A percentile compares a stretch with the other conserved stretches of the same genome.
Evolutionary conservation across 1,140 invertebrate species (phyloP).

Genomic region (Heliconius melpomene): DNA sequence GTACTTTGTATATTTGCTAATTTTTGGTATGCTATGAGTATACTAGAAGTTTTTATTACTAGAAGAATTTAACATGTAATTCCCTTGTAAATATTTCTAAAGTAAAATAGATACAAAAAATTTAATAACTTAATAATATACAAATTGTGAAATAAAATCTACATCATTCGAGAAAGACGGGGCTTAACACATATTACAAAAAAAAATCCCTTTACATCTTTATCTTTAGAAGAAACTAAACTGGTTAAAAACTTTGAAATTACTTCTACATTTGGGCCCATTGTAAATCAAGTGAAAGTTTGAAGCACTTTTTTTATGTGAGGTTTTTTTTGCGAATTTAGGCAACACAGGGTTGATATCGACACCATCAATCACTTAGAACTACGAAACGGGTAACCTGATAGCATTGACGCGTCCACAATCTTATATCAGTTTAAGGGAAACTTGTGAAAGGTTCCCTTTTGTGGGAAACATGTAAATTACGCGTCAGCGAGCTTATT

Average conservation of each 20-base stretch:
- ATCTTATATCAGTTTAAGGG: slow-evolving; percentile 33
- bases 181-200: background rate
- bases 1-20: too few species aligned
- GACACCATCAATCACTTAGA: slow-evolving; percentile 43
- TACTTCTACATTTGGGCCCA: background rate
- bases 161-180: background rate
- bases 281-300: slow-evolving; percentile 9
- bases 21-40: too few species aligned
- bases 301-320: slow-evolving; percentile 5
- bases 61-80: too few species aligned
- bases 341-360: slow-evolving; percentile 25
- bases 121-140: too few species aligned
- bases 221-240: slow-evolving; percentile 7
- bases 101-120: too few species aligned
- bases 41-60: too few species aligned
- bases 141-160: background rate
- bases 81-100: too few species aligned
- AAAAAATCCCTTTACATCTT: background rate
- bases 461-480: slow-evolving; percentile 25
- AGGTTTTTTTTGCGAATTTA: slow-evolving; percentile 17
- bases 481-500: background rate
- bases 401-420: slow-evolving; percentile 44
- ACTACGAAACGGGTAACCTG: slow-evolving; percentile 38
- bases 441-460: slow-evolving; percentile 24
- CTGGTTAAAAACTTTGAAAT: slow-evolving; percentile 6